Conservation (phyloP, 2,797 vertebrate species). For the Thripadectes ignobilis region DNA sequence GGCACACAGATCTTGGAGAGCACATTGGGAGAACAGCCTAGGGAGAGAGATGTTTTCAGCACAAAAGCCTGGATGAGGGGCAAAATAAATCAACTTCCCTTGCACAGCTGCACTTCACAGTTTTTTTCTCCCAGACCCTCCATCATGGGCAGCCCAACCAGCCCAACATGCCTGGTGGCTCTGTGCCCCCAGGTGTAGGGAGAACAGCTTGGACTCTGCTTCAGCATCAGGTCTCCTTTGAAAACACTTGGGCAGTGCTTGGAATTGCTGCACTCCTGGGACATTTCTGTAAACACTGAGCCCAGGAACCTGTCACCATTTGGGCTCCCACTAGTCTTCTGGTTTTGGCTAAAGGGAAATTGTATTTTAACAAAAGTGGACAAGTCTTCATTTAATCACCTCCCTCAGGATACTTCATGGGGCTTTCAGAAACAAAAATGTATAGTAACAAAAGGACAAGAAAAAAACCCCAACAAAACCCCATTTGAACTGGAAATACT, state of each 20-base stretch:
- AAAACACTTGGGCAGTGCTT: not conserved
- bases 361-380: not conserved
- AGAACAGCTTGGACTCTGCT: not conserved
- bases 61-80: not conserved
- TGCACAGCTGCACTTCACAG: not conserved
- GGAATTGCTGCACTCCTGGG: not conserved
- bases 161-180: not conserved
- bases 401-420: not conserved
- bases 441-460: not conserved
- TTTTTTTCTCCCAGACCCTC: not conserved
- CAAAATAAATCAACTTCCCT: not conserved
- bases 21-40: not conserved
- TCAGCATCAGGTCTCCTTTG: not conserved
- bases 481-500: not conserved
- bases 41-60: not conserved
- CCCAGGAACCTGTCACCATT: not conserved
- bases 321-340: not conserved
- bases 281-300: not conserved
- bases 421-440: not conserved
- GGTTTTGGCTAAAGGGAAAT: not conserved
- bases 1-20: too few relatives aligned
- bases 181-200: not conserved
- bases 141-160: not conserved
- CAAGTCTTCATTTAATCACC: not conserved
- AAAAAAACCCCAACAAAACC: not conserved